Evolutionary conservation across 30 jellyfish, hydroid and myxozoan species (phyloP).

Genomic region (Turritopsis rubra): DNA sequence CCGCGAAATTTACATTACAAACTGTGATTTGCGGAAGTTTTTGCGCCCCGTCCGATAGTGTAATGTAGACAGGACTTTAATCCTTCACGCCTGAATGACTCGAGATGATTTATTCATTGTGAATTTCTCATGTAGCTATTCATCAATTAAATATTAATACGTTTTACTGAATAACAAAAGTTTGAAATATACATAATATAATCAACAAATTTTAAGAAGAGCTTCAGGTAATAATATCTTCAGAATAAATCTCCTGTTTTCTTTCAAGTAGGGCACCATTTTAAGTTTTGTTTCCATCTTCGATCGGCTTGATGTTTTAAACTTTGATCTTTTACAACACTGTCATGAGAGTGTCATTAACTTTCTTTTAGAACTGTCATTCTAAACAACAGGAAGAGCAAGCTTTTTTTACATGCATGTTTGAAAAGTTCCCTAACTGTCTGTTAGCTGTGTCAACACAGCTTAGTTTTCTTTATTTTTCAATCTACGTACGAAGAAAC

Average conservation of each 20-base stretch:
- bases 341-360: background rate
- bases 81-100: background rate
- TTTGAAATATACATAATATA: background rate
- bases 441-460: too few relatives aligned
- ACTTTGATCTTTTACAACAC: too few relatives aligned
- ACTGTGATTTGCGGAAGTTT: too few relatives aligned
- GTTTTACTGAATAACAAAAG: background rate
- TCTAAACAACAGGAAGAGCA: background rate
- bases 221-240: background rate
- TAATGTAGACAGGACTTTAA: background rate
- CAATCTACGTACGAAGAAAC: too few relatives aligned
- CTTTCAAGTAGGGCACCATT: background rate
- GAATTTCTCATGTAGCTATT: background rate
- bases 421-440: background rate
- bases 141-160: background rate
- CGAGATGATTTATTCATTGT: background rate
- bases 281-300: background rate
- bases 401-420: background rate
- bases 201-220: background rate
- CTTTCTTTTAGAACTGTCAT: background rate
- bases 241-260: background rate
- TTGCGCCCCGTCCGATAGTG: too few relatives aligned
- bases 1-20: too few relatives aligned
- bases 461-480: too few relatives aligned
- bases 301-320: too few relatives aligned